Evolutionary conservation across 1,140 invertebrate genomes (phyloP).

Genomic region (Phthorimaea operculella): DNA sequence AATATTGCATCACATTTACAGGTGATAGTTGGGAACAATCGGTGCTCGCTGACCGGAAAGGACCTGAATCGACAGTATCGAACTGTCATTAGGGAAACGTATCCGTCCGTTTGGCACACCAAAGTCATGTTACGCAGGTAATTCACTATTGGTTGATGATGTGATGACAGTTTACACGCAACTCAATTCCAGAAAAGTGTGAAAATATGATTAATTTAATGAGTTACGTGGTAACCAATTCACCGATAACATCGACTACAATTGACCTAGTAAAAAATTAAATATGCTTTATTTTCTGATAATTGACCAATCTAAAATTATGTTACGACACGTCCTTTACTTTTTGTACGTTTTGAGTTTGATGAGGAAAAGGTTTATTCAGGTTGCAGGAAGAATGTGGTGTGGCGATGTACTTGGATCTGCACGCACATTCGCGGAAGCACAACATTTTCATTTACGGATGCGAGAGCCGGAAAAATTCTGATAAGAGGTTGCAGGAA

Average conservation of each 20-base stretch:
- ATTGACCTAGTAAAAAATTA: too few species aligned
- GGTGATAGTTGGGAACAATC: constrained; percentile 90
- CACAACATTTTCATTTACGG: constrained; percentile 98
- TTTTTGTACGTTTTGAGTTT: too few species aligned
- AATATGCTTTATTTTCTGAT: too few species aligned
- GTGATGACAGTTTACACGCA: too few species aligned
- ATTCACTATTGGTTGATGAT: background rate
- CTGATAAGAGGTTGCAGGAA: constrained; percentile 83
- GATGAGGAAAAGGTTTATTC: background rate
- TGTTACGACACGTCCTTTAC: too few species aligned
- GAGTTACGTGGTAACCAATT: too few species aligned
- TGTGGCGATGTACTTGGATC: constrained; percentile 93
- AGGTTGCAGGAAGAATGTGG: constrained; percentile 92
- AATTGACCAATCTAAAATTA: too few species aligned
- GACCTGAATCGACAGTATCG: constrained; percentile 91
- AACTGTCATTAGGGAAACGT: constrained; percentile 88
- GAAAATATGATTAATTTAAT: too few species aligned
- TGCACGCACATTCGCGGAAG: constrained; percentile 94
- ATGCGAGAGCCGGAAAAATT: constrained; percentile 86
- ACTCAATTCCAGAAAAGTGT: too few species aligned
- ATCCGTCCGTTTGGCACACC: constrained; percentile 94
- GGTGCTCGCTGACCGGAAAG: constrained; percentile 88
- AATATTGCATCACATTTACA: constrained; percentile 30
- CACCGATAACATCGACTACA: too few species aligned
- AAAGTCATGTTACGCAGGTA: constrained; percentile 87